Percentiles rank a stretch among this genome's conserved stretches.
phyloP scores from a whole-genome alignment of 2,888 invertebrate genomes.

The Pachycephus smyrnensis region DNA sequence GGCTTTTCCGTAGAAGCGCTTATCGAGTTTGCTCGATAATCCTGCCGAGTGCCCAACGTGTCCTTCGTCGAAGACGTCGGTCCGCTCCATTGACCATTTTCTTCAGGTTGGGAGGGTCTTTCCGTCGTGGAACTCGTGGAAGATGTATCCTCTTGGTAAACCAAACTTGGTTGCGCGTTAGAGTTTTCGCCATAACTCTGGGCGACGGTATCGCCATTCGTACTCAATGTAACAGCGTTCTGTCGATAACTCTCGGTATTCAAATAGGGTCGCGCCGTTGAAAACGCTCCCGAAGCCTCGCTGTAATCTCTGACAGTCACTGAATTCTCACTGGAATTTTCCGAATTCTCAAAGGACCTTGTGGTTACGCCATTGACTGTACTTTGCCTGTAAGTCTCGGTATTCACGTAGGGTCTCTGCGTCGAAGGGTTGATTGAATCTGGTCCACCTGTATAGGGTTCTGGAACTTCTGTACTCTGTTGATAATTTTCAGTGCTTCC shows the following conservation, averaged over 20 bases:
- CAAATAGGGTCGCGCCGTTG: conserved; percentile 19
- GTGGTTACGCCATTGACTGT: neutral
- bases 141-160: neutral
- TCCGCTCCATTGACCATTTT: neutral
- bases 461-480: conserved; percentile 15
- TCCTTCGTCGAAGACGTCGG: conserved; percentile 30
- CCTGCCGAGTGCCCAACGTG: conserved; percentile 35
- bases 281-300: conserved; percentile 5
- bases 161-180: neutral
- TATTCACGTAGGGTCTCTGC: conserved; percentile 28
- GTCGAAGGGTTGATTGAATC: neutral
- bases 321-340: neutral
- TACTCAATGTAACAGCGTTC: conserved; percentile 16
- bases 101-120: neutral
- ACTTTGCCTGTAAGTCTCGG: conserved; percentile 34
- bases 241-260: conserved; percentile 16
- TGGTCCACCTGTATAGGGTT: neutral
- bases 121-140: neutral
- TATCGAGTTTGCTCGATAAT: conserved; percentile 46
- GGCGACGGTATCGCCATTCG: neutral
- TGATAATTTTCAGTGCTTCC: conserved; percentile 25
- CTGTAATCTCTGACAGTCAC: neutral
- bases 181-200: neutral
- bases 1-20: conserved; percentile 55
- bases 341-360: neutral